phyloP scores from a whole-genome alignment of 2,888 invertebrate species.

The Physocephala rufipes region DNA sequence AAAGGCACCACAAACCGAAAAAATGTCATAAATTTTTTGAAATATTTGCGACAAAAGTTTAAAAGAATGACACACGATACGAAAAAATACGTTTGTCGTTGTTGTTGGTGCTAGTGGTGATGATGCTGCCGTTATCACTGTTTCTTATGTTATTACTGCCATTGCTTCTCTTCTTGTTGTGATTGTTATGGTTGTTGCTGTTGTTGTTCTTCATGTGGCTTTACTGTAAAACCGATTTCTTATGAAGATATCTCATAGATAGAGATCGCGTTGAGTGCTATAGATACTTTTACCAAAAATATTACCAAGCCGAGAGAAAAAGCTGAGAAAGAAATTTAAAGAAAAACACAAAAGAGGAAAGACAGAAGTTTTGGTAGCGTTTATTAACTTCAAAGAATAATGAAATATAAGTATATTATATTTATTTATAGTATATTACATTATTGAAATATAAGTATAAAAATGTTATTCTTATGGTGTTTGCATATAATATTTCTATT shows the following conservation, averaged over 20 bases:
- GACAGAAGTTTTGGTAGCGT: too few species aligned
- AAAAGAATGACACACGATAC: background rate
- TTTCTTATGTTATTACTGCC: too few species aligned
- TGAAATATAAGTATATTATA: too few species aligned
- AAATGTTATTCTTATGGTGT: too few species aligned
- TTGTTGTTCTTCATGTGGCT: constrained; percentile 47
- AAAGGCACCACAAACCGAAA: background rate
- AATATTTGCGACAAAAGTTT: constrained; percentile 23
- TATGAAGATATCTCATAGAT: constrained; percentile 50
- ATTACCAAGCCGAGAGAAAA: constrained; percentile 25
- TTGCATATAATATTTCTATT: too few species aligned
- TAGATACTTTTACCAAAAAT: constrained; percentile 41
- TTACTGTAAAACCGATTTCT: constrained; percentile 52
- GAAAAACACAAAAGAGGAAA: constrained; percentile 8
- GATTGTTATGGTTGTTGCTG: background rate
- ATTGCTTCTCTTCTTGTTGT: too few species aligned
- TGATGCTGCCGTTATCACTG: background rate
- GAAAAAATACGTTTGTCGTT: too few species aligned
- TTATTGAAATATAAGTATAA: too few species aligned
- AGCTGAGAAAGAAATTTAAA: too few species aligned
- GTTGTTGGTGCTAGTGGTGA: background rate
- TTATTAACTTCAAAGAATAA: too few species aligned
- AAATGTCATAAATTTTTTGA: too few species aligned
- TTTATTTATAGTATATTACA: too few species aligned
- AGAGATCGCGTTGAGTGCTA: constrained; percentile 45